phyloP scores from a whole-genome alignment of 2,888 invertebrate species.

The Macaria liturata region DNA sequence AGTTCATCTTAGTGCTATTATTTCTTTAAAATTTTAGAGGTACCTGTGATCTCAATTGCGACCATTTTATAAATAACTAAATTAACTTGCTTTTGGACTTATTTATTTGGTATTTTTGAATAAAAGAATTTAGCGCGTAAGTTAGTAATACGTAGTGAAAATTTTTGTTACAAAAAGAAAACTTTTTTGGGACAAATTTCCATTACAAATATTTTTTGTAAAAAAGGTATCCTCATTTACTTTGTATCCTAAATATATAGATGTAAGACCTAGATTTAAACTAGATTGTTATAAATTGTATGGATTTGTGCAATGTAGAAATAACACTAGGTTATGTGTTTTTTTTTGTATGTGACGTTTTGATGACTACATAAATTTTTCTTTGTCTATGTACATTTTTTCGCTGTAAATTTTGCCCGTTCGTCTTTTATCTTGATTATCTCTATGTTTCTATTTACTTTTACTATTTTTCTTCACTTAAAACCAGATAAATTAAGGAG shows the following conservation, averaged over 20 bases:
- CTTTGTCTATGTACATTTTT: neutral
- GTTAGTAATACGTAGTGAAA: slow-evolving; percentile 14
- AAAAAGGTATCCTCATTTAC: slow-evolving; percentile 7
- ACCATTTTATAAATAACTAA: slow-evolving; percentile 22
- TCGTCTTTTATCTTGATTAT: no score
- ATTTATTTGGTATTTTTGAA: slow-evolving; percentile 28
- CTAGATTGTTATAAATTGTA: slow-evolving; percentile 34
- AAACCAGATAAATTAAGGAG: no score
- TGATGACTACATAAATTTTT: neutral
- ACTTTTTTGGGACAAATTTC: slow-evolving; percentile 5
- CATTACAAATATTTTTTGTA: slow-evolving; percentile 10
- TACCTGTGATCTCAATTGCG: slow-evolving; percentile 26
- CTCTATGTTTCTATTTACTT: no score
- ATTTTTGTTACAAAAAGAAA: slow-evolving; percentile 12
- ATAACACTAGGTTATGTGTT: slow-evolving; percentile 12
- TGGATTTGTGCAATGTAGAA: slow-evolving; percentile 74
- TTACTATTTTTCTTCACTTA: no score
- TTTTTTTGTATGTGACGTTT: neutral
- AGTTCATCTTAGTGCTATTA: slow-evolving; percentile 15
- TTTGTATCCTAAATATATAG: slow-evolving; percentile 3
- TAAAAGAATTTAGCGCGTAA: slow-evolving; percentile 9
- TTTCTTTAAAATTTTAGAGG: slow-evolving; percentile 15
- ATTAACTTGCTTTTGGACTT: slow-evolving; percentile 15
- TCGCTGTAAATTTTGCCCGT: neutral
- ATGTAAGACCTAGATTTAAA: slow-evolving; percentile 20